Evolutionary conservation across 1,140 invertebrate genomes (phyloP), one percentile per base, ranked within the genome.

Genomic region (Platyura marginata): DNA sequence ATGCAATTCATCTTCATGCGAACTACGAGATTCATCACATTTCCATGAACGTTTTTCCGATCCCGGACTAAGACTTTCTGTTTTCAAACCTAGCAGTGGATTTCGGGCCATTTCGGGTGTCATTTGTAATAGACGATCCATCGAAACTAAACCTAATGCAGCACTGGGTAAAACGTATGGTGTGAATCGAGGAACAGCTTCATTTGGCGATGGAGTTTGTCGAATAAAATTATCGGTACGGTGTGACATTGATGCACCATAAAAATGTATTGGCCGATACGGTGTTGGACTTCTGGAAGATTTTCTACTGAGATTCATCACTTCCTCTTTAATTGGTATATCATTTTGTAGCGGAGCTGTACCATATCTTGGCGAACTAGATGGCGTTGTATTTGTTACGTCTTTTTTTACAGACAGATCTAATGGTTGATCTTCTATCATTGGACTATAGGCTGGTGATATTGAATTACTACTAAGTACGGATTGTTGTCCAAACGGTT

Each of bases 381-480:
- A 63, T 21, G 66, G 72, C 52, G 69, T 78, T 41, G 63, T 56
- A 2, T 71, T 68, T 8, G 62, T 58, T 35, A 63, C 65, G 2
- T 68, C 71, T 48, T 76, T 79, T 48, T 86, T 90, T 2, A 85
- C 79, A 3, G 85, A 89, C 39, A 94, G 67, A 65, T 94, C 90
- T 18, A 94, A 59, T 1, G 90, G 90, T 58, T 88, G 80, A 49
- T 87, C 81, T 3, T 72, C 68, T 21, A 61, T 53, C 11, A 48
- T 38, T 38, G 32, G 9, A 21, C 16, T 29, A 36, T 16, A 15
- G 34, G 45, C 11, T 25, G 36, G 23, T 19, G 21, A 29, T 18
- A 38, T 6, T 21, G 19, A 23, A 21, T 23, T 21, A 18, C 19
- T 40, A 6, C n/a, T 22, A 41, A 47, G 32, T 46, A 43, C 8